phyloP scores from a whole-genome alignment of 2,888 invertebrate species.

The Drosophila mulleri region DNA sequence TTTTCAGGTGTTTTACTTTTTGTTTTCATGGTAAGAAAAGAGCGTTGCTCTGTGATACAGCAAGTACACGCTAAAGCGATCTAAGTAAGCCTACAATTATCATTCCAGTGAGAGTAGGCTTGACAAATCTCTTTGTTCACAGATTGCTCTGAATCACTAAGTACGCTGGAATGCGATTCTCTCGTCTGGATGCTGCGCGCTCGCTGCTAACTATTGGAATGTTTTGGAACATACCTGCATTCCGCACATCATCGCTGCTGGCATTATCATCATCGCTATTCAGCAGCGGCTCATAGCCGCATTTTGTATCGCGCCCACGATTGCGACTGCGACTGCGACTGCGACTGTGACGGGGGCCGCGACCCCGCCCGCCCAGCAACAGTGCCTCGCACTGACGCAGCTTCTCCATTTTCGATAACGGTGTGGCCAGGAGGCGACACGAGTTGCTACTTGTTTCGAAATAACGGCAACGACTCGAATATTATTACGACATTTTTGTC shows the following conservation, averaged over 20 bases:
- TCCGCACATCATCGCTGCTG: constrained; percentile 21
- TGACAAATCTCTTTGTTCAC: neutral
- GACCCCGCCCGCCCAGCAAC: constrained; percentile 21
- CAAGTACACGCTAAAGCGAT: neutral
- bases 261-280: constrained; percentile 36
- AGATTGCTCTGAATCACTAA: neutral
- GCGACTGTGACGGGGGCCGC: constrained; percentile 24
- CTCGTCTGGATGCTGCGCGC: neutral
- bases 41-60: constrained; percentile 3
- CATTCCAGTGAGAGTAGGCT: neutral
- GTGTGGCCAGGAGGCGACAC: too few species aligned
- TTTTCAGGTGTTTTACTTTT: constrained; percentile 11
- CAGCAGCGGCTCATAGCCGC: constrained; percentile 53
- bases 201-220: constrained; percentile 8
- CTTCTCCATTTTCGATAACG: constrained; percentile 31
- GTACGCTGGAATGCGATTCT: neutral
- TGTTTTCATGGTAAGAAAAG: neutral
- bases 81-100: neutral
- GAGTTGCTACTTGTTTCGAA: constrained; percentile 6
- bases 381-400: constrained; percentile 22
- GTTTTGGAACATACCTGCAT: constrained; percentile 38
- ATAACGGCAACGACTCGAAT: constrained; percentile 1
- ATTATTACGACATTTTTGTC: constrained; percentile 31
- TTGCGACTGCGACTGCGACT: neutral
- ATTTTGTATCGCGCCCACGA: constrained; percentile 35